Percentiles rank a stretch among this genome's conserved stretches.
Conservation (phyloP, 1,140 invertebrate species). For the Caenorhabditis tropicalis region DNA sequence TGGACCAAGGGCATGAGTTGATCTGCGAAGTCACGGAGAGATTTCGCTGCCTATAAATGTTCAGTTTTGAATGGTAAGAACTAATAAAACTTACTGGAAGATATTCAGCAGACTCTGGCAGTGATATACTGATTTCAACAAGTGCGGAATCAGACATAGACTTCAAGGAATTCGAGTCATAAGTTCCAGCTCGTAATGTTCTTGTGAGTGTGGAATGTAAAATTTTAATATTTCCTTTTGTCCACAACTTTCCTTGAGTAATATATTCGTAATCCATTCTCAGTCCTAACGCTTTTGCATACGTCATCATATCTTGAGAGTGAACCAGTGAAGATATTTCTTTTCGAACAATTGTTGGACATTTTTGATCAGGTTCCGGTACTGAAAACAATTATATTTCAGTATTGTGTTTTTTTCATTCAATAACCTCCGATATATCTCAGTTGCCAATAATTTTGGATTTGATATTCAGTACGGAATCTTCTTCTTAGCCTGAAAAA, state of each 20-base stretch:
- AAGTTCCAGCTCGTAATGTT: constrained; percentile 21
- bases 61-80: not conserved
- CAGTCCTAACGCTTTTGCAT: constrained; percentile 54
- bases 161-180: constrained; percentile 48
- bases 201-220: constrained; percentile 37
- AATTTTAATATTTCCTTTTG: constrained; percentile 54
- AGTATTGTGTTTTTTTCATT: not conserved
- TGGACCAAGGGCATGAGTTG: constrained; percentile 52
- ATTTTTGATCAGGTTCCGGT: constrained; percentile 54
- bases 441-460: constrained; percentile 50
- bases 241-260: constrained; percentile 51
- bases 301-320: constrained; percentile 57
- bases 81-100: constrained; percentile 5
- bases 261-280: constrained; percentile 59
- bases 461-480: constrained; percentile 21
- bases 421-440: constrained; percentile 46
- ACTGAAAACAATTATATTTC: constrained; percentile 15
- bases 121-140: constrained; percentile 47
- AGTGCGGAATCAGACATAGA: constrained; percentile 47
- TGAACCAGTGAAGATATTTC: constrained; percentile 49
- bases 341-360: constrained; percentile 55
- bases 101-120: constrained; percentile 56
- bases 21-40: constrained; percentile 48
- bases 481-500: constrained; percentile 51
- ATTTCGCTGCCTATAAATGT: constrained; percentile 47